phyloP scores from a whole-genome alignment of 2,888 invertebrate species.

The Reticulitermes lucifugus region DNA sequence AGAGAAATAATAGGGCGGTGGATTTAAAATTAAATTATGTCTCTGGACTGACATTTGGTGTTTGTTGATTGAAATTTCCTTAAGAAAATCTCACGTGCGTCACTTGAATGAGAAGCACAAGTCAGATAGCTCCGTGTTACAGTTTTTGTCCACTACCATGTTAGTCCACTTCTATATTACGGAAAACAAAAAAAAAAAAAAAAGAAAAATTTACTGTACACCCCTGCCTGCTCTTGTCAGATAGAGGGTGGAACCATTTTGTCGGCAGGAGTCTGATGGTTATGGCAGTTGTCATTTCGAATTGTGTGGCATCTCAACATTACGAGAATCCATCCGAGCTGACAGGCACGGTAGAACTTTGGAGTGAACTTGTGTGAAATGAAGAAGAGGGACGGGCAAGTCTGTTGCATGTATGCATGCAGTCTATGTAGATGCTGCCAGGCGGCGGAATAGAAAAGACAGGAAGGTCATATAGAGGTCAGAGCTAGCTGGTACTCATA shows the following conservation, averaged over 20 bases:
- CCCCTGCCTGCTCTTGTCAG: neutral
- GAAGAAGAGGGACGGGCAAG: neutral
- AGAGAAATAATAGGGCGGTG: no score
- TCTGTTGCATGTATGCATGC: constrained; percentile 1
- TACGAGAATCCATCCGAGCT: neutral
- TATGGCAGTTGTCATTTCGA: constrained; percentile 28
- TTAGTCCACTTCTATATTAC: no score
- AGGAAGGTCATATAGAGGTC: constrained; percentile 23
- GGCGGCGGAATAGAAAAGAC: constrained; percentile 19
- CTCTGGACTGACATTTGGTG: no score
- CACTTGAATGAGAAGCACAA: no score
- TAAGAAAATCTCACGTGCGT: no score
- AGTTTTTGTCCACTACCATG: neutral
- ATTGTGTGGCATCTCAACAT: constrained; percentile 5
- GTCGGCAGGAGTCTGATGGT: constrained; percentile 10
- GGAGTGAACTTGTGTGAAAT: constrained; percentile 4
- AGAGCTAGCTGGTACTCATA: neutral
- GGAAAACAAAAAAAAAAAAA: neutral
- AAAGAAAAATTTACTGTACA: neutral
- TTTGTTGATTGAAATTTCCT: no score
- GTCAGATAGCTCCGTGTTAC: no score
- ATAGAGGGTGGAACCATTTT: constrained; percentile 9
- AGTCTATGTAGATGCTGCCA: neutral
- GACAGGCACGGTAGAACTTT: constrained; percentile 11
- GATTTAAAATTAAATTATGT: no score